Conservation (phyloP, 2,113 vertebrate species). For the Pogonocichla stellata region DNA sequence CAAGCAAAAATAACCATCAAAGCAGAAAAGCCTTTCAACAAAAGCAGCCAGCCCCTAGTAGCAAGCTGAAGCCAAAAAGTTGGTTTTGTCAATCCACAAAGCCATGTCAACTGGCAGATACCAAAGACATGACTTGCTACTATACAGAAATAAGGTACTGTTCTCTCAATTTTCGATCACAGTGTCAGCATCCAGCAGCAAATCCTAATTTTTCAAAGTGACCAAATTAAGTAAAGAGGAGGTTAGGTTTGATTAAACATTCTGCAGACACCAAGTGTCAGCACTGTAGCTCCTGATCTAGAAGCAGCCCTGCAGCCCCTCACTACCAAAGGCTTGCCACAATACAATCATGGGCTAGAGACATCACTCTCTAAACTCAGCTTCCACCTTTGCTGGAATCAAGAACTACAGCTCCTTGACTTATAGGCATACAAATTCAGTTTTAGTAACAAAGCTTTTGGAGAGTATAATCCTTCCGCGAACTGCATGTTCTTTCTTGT, state of each 20-base stretch:
- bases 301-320: not conserved
- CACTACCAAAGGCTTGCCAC: not conserved
- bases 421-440: not conserved
- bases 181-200: not conserved
- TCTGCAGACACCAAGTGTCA: not conserved
- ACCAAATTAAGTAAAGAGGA: not conserved
- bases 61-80: not conserved
- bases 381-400: not conserved
- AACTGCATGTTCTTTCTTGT: not conserved
- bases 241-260: not conserved
- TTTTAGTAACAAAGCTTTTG: not conserved
- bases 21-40: not conserved
- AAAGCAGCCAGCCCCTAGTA: not conserved
- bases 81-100: not conserved
- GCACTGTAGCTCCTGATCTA: not conserved
- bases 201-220: not conserved
- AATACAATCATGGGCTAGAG: not conserved
- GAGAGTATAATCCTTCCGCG: not conserved
- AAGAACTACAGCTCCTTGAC: not conserved
- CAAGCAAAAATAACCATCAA: not conserved
- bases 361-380: not conserved
- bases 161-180: not conserved
- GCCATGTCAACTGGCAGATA: not conserved
- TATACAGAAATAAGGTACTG: not conserved
- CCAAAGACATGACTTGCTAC: not conserved